A percentile compares a stretch with the other conserved stretches of the same genome.
These are phyloP conservation scores for Phoebastria nigripes DNA, from an alignment of 2,797 vertebrate genomes.

Conservation along the genomic window DNA sequence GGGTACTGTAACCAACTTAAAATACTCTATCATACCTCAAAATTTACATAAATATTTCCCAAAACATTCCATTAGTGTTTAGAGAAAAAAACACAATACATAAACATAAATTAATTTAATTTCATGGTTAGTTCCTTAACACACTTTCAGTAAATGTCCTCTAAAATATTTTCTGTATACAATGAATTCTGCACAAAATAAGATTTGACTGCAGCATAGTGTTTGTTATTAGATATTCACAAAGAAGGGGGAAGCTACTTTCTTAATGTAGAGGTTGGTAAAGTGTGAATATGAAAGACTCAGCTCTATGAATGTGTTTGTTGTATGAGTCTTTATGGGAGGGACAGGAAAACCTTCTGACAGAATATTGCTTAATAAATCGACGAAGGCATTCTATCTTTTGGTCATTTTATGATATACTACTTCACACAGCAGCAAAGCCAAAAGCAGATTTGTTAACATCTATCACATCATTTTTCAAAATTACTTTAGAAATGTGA, in stretches of 20 bases:
- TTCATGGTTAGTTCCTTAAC: background rate
- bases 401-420: background rate
- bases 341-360: background rate
- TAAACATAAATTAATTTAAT: background rate
- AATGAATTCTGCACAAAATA: background rate
- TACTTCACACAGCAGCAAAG: background rate
- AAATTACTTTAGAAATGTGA: background rate
- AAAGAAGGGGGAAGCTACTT: background rate
- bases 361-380: background rate
- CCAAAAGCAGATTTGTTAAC: background rate
- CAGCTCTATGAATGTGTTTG: background rate
- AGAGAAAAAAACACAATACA: background rate
- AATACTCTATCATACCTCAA: background rate
- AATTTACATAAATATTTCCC: background rate
- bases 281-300: background rate
- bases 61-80: background rate
- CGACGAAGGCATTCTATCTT: background rate
- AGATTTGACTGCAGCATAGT: background rate
- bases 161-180: background rate
- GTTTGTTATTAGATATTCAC: background rate
- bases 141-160: background rate
- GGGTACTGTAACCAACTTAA: background rate
- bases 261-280: background rate
- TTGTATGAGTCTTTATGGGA: background rate
- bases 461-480: background rate